Evolutionary conservation across 2,113 vertebrate species (phyloP).

Genomic region (Neolamprologus fasciatus): DNA sequence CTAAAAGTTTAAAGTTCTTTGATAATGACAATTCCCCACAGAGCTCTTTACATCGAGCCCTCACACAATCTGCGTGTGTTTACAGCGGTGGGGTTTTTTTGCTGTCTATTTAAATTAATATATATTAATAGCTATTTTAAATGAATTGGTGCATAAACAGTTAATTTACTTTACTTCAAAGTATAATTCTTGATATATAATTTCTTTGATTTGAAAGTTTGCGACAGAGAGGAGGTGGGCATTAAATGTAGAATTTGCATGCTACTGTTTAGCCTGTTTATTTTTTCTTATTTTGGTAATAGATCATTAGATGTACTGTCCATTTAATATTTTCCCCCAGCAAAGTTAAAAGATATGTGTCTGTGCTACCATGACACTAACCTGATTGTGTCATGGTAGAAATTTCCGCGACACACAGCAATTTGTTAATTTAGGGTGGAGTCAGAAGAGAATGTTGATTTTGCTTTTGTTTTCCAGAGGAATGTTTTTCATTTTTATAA

Average conservation of each 20-base stretch:
- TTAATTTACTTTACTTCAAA: neutral
- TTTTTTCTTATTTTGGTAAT: neutral
- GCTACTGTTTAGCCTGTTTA: conserved; percentile 18
- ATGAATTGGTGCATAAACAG: neutral
- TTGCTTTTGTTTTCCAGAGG: conserved; percentile 39
- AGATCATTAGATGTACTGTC: neutral
- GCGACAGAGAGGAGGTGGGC: conserved; percentile 47
- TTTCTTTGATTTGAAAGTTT: conserved; percentile 36
- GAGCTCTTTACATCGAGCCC: neutral
- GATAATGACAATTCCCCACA: neutral
- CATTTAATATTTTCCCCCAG: neutral
- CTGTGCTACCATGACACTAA: neutral
- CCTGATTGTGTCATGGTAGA: neutral
- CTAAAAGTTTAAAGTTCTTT: neutral
- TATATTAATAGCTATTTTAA: neutral
- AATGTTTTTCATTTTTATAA: conserved; percentile 53
- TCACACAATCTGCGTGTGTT: neutral
- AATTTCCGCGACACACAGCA: neutral
- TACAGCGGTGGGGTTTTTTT: accelerated
- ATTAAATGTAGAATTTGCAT: conserved; percentile 60
- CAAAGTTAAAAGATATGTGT: neutral
- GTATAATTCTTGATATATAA: conserved; percentile 1
- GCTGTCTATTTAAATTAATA: neutral
- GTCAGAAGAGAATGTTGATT: conserved; percentile 3
- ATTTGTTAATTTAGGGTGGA: neutral